Base-by-base conservation (phyloP, 2,113 vertebrate genomes). In the Misgurnus mizolepis region DNA sequence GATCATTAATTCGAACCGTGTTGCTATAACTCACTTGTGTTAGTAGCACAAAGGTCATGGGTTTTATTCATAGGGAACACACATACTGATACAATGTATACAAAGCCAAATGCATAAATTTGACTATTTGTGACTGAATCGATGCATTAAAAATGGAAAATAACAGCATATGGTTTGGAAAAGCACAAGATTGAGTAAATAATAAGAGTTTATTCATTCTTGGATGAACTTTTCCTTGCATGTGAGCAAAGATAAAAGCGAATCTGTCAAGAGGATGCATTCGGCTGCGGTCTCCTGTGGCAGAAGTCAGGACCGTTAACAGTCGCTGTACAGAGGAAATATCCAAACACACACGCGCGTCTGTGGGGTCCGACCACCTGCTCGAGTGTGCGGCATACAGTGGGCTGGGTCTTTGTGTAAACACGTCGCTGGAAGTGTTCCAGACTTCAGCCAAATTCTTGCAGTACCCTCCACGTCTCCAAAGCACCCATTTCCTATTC, bases 341-440 rank as follows among this genome's bases (percentile, higher is more conserved):
- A 67, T 50, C 60, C 67, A 71, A 70, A 72, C 49, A 66, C 72
- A 75, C 73, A 74, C 53, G 34, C 61, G 68, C 17, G 41, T 79
- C 71, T 82, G 76, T 83, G 70, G 72, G 82, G 80, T 86, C 82
- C 67, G 62, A 84, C 76, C 85, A 84, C 82, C 85, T 86, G 85
- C 80, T 80, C 68, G 70, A 82, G 76, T 70, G 61, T 76, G 78
- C 69, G 81, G 74, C 55, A 15, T 56, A 70, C 15, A 69, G 40
- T 58, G 65, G 67, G 67, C 53, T 34, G 41, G 65, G 78, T 49
- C 75, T 81, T 65, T 80, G 79, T 79, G 22, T 62, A 76, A 83
- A 83, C 80, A 83, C 34, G 45, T 62, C 15, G 71, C 55, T 67
- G 64, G 82, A 83, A 71, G 70, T 83, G 81, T 79, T 66, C 79